Percentiles rank a stretch among this genome's conserved stretches.
Evolutionary conservation across 2,113 vertebrate genomes (phyloP).

Genomic region (Marmota monax): DNA sequence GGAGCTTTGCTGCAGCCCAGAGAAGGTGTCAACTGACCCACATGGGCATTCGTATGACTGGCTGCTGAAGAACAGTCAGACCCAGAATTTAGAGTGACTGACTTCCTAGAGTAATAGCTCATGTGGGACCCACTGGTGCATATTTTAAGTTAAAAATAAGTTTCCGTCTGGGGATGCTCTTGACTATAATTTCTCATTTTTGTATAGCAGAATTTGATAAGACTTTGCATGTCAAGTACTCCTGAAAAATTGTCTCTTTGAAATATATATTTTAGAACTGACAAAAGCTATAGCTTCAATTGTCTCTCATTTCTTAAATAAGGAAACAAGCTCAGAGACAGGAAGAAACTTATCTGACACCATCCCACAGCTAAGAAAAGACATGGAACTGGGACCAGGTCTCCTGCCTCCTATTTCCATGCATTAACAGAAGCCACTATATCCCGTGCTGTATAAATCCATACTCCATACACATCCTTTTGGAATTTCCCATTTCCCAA

Average conservation of each 20-base stretch:
- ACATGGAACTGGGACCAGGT: too few species aligned
- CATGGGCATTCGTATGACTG: neutral
- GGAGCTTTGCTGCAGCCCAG: neutral
- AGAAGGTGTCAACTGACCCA: neutral
- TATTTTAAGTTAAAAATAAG: neutral
- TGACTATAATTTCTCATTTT: conserved; percentile 33
- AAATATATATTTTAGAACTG: neutral
- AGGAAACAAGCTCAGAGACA: neutral
- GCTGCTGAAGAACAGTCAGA: neutral
- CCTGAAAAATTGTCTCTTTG: conserved; percentile 17
- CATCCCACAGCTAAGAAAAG: neutral
- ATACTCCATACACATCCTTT: neutral
- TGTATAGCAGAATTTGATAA: conserved; percentile 13
- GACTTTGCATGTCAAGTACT: neutral
- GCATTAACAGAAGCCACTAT: neutral
- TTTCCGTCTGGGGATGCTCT: neutral
- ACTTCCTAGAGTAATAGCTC: neutral
- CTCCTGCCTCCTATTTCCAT: neutral
- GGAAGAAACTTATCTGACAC: neutral
- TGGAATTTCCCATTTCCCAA: conserved; percentile 32
- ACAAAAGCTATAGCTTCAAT: neutral
- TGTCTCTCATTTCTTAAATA: conserved; percentile 30
- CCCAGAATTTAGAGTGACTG: neutral
- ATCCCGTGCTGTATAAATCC: neutral
- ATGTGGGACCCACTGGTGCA: neutral